phyloP scores from a whole-genome alignment of 2,797 vertebrate species.

The Sphenopsis melanotis region DNA sequence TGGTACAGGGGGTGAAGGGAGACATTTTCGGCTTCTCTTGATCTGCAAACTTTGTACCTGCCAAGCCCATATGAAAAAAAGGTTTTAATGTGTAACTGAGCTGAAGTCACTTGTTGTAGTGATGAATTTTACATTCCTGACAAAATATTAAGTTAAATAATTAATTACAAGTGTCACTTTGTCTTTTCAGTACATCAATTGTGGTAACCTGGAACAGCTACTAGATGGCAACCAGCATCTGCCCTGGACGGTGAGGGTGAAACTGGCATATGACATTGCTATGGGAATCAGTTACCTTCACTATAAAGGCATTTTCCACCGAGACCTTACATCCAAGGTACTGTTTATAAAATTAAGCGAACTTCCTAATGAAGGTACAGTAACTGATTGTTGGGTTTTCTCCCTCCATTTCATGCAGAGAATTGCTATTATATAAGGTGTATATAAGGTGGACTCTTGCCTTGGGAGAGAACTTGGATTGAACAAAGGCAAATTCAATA shows the following conservation, averaged over 20 bases:
- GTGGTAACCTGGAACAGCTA: conserved; percentile 95
- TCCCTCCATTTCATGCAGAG: neutral
- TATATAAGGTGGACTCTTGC: neutral
- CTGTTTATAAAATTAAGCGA: neutral
- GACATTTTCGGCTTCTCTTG: neutral
- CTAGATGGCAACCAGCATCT: conserved; percentile 91
- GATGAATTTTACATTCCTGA: neutral
- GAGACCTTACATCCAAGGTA: conserved; percentile 99
- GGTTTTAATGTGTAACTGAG: neutral
- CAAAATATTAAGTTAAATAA: neutral
- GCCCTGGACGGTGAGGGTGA: conserved; percentile 88
- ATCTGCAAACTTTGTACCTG: neutral
- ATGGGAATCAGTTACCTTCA: conserved; percentile 92
- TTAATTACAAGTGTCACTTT: neutral
- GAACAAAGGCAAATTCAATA: neutral
- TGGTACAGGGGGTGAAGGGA: neutral
- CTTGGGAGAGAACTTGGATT: neutral
- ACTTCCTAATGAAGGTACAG: neutral
- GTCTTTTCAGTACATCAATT: conserved; percentile 91
- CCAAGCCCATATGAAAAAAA: neutral
- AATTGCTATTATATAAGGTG: neutral
- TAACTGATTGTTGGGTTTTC: neutral
- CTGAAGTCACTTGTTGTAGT: neutral
- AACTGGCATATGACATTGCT: conserved; percentile 88
- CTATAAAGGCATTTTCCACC: conserved; percentile 96